Evolutionary conservation across 2,797 vertebrate genomes (phyloP), one percentile per base, ranked within the genome.

Genomic region (Paramormyrops hopkinsi): DNA sequence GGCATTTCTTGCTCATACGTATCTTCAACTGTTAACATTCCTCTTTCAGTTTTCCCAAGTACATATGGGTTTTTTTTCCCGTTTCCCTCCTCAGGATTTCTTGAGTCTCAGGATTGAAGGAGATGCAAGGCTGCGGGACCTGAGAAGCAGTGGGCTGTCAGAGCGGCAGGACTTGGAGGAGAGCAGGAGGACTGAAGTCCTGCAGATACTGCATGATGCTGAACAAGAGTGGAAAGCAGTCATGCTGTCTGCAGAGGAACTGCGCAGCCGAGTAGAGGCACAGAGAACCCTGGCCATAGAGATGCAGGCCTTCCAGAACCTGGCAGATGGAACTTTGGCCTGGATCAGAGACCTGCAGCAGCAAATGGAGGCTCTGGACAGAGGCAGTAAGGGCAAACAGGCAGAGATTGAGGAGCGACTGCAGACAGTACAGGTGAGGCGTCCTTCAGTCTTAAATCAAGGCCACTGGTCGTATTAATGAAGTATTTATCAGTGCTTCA

Each of bases 271-370:
- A 46, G 87, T 87, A 88, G 90, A 92, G 41, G 65, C 85, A 0
- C 91, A 94, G 19, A 92, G 95, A 14, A 91, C 90, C 1, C 86
- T 93, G 46, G 56, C 93, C 62, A 90, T 19, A 0, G 93, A 96
- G 50, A 91, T 92, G 22, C 93, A 95, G 1, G 90, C 50, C 88
- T 96, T 97, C 88, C 94, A 94, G 91, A 92, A 88, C 62, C 93
- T 96, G 86, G 94, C 91, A 48, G 94, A 93, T 44, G 91, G 90
- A 88, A 82, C 94, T 53, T 94, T 94, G 91, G 93, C 91, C 2
- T 98, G 97, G 94, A 95, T 98, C 90, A 93, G 90, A 88, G 95
- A 94, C 54, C 95, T 95, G 19, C 94, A 94, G 90, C 94, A 96
- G 87, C 94, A 94, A 51, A 92, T 97, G 88, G 83, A 93, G 91